Conservation (phyloP, 2,797 vertebrate genomes). For the Eulemur coronatus region DNA sequence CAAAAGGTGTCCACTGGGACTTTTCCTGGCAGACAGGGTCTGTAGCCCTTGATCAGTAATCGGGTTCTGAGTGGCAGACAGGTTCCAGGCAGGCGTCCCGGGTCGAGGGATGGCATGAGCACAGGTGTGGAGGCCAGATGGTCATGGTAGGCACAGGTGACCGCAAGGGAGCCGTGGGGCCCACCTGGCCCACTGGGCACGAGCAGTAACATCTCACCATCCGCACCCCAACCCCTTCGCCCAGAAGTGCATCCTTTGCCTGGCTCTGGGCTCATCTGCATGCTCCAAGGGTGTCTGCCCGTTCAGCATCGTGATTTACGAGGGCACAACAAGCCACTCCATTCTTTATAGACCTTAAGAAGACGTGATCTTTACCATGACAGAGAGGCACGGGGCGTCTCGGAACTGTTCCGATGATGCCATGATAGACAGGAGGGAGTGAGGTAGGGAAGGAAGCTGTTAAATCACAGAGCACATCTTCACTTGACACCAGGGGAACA, state of each 20-base stretch:
- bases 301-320: fast-evolving
- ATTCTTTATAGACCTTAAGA: neutral
- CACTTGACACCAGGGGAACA: neutral
- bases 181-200: neutral
- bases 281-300: fast-evolving
- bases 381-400: neutral
- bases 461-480: fast-evolving
- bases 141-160: fast-evolving
- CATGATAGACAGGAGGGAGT: fast-evolving
- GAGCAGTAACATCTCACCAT: fast-evolving
- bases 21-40: neutral
- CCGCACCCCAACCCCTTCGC: fast-evolving
- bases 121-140: neutral
- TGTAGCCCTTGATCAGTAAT: too few species aligned
- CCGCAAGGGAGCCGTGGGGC: neutral
- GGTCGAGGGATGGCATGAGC: neutral
- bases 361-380: neutral
- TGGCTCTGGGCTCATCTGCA: fast-evolving
- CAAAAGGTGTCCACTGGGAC: neutral
- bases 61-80: neutral
- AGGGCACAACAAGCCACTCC: neutral
- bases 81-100: neutral
- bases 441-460: neutral
- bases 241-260: fast-evolving
- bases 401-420: fast-evolving